Conservation (phyloP, 2,888 invertebrate genomes). For the Euclidia mi region DNA sequence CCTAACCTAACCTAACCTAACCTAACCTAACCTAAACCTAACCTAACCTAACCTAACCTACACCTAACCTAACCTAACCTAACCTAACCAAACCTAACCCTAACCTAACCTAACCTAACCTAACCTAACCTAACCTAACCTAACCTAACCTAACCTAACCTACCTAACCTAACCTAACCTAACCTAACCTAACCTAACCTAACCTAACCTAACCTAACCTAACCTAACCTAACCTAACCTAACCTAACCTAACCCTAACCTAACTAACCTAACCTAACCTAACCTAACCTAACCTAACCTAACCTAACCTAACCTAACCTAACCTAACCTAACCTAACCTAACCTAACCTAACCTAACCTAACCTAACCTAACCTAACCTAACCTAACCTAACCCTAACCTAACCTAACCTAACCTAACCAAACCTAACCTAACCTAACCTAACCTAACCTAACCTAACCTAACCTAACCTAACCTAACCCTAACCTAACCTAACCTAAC, state of each 20-base stretch:
- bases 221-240: conserved; percentile 28
- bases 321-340: conserved; percentile 9
- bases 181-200: conserved; percentile 30
- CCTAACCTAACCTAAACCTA: conserved; percentile 13
- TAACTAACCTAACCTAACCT: conserved; percentile 13
- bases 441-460: conserved; percentile 9
- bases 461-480: conserved; percentile 1
- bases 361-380: conserved; percentile 9
- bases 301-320: conserved; percentile 8
- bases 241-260: conserved; percentile 27
- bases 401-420: conserved; percentile 8
- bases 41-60: conserved; percentile 11
- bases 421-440: conserved; percentile 8
- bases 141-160: conserved; percentile 40
- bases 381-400: conserved; percentile 9
- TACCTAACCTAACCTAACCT: conserved; percentile 29
- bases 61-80: conserved; percentile 17
- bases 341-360: conserved; percentile 9
- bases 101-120: conserved; percentile 25
- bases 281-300: conserved; percentile 9
- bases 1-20: conserved; percentile 14
- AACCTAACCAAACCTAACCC: conserved; percentile 17
- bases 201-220: conserved; percentile 34
- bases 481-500: conserved; percentile 24
- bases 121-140: conserved; percentile 37